These are phyloP conservation scores for Argyrosomus japonicus DNA, from an alignment of 2,113 vertebrate species.

Conservation along the genomic window DNA sequence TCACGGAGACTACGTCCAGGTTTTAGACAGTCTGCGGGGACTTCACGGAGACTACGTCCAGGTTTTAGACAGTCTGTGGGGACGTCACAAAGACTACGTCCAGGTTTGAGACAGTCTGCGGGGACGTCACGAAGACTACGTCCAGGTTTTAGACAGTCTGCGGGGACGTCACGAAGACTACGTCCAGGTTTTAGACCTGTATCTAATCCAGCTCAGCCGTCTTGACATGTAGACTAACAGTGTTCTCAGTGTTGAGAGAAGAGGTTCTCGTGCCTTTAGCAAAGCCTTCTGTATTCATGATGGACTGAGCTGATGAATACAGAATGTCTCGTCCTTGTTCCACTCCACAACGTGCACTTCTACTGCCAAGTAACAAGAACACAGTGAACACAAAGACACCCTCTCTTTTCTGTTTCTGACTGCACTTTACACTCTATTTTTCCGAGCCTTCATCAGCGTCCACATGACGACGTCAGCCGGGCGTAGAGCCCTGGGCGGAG, in stretches of 20 bases:
- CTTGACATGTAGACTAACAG: conserved; percentile 5
- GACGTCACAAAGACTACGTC: too few species aligned
- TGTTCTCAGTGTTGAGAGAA: conserved; percentile 12
- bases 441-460: not conserved
- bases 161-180: too few species aligned
- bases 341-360: conserved; percentile 8
- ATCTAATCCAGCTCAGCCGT: not conserved
- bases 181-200: too few species aligned
- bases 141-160: too few species aligned
- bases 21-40: too few species aligned
- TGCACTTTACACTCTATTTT: not conserved
- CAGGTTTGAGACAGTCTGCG: too few species aligned
- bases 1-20: too few species aligned
- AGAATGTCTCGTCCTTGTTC: conserved; percentile 35
- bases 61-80: too few species aligned
- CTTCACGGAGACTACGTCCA: too few species aligned
- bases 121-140: too few species aligned
- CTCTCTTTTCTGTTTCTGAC: not conserved
- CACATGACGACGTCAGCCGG: not conserved
- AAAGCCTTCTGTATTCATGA: conserved; percentile 47
- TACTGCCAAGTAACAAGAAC: not conserved
- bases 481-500: too few species aligned
- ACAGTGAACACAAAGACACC: not conserved
- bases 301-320: conserved; percentile 38
- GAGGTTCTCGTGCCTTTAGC: conserved; percentile 15